phyloP scores from a whole-genome alignment of 2,888 invertebrate species.

The Cartodere bifasciata region DNA sequence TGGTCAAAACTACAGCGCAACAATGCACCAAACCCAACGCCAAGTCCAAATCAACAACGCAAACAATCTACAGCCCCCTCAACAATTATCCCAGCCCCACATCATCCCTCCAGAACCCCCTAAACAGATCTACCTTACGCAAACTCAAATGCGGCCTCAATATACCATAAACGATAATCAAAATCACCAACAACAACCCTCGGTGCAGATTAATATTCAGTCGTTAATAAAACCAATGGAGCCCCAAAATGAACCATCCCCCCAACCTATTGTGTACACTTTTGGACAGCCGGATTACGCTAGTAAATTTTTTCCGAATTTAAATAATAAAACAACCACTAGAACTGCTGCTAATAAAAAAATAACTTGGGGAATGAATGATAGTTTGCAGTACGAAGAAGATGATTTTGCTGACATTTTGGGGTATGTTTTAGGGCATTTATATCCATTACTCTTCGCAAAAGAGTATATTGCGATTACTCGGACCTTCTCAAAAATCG shows the following conservation, averaged over 20 bases:
- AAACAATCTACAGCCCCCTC: not conserved
- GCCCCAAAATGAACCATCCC: slow-evolving; percentile 29
- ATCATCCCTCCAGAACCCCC: slow-evolving; percentile 24
- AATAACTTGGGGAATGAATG: slow-evolving; percentile 27
- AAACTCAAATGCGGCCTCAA: slow-evolving; percentile 6
- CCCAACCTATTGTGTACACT: slow-evolving; percentile 33
- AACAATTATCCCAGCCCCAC: slow-evolving; percentile 5
- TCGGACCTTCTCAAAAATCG: too few species aligned
- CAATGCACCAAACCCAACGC: slow-evolving; percentile 18
- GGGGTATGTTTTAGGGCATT: slow-evolving; percentile 45
- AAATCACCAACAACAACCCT: slow-evolving; percentile 22
- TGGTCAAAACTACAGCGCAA: slow-evolving; percentile 27
- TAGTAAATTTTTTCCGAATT: slow-evolving; percentile 29
- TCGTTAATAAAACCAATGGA: slow-evolving; percentile 31
- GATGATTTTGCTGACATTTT: slow-evolving; percentile 61
- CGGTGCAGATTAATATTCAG: slow-evolving; percentile 33
- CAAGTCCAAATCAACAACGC: slow-evolving; percentile 19
- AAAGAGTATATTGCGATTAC: too few species aligned
- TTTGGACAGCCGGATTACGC: slow-evolving; percentile 31
- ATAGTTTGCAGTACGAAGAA: slow-evolving; percentile 31
- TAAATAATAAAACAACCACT: slow-evolving; percentile 19
- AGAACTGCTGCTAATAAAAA: slow-evolving; percentile 20
- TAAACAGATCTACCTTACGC: slow-evolving; percentile 1
- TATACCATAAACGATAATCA: slow-evolving; percentile 8
- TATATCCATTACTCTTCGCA: not conserved